These are phyloP conservation scores for Turnix velox DNA, from an alignment of 2,113 vertebrate species.

Conservation along the genomic window DNA sequence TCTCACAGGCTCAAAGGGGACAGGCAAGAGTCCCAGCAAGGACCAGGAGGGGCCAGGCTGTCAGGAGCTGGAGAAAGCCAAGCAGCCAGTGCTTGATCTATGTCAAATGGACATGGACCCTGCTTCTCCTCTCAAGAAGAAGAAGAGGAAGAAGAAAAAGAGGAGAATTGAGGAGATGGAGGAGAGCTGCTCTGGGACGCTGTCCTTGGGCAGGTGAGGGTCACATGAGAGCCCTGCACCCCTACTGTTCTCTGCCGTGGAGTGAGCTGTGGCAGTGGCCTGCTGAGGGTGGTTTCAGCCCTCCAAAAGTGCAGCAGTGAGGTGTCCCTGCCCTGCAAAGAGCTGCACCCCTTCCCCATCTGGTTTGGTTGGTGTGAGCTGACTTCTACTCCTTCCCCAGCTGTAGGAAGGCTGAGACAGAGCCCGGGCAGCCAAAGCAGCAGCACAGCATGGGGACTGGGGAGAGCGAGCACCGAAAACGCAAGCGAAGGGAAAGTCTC, in stretches of 20 bases:
- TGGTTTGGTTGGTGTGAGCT: neutral
- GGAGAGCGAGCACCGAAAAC: neutral
- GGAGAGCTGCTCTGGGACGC: neutral
- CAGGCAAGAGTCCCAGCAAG: neutral
- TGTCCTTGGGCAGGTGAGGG: conserved; percentile 43
- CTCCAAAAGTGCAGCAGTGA: accelerated
- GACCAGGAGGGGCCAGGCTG: neutral
- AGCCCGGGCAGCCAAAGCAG: neutral
- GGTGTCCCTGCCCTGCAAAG: accelerated
- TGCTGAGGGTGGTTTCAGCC: neutral
- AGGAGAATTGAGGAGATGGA: neutral
- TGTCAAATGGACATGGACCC: neutral
- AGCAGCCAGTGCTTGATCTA: too few species aligned
- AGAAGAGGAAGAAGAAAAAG: neutral
- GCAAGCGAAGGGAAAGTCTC: conserved; percentile 56
- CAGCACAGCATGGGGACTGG: neutral
- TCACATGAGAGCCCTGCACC: accelerated
- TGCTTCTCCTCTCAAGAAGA: neutral
- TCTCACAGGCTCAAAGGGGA: accelerated
- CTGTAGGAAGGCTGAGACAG: neutral
- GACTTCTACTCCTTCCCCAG: neutral
- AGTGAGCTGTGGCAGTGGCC: accelerated
- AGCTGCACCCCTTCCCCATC: neutral
- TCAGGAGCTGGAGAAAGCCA: neutral
- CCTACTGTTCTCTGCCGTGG: accelerated